Evolutionary conservation across 2,113 vertebrate genomes (phyloP).

Genomic region (Gadus macrocephalus): DNA sequence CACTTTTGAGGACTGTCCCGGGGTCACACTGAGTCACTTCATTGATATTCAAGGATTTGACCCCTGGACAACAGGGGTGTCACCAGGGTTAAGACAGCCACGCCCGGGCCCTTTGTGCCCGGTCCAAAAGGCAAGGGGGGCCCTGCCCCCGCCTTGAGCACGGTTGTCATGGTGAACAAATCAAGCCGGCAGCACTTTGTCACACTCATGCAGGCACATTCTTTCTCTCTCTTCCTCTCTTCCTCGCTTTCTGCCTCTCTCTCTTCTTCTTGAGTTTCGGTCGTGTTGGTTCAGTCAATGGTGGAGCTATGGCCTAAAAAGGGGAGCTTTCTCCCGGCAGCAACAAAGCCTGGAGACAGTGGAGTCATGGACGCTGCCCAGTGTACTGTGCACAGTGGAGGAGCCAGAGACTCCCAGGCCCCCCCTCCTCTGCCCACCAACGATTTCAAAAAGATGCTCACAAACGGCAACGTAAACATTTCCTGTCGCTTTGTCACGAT

Average conservation of each 20-base stretch:
- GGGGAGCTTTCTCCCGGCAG: slow-evolving; percentile 37
- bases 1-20: slow-evolving; percentile 56
- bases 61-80: slow-evolving; percentile 63
- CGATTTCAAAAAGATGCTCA: slow-evolving; percentile 10
- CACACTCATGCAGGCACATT: slow-evolving; percentile 63
- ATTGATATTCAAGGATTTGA: slow-evolving; percentile 77
- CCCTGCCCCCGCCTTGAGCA: slow-evolving; percentile 15
- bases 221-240: slow-evolving; percentile 57
- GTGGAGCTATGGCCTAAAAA: slow-evolving; percentile 27
- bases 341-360: slow-evolving; percentile 35
- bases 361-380: slow-evolving; percentile 43
- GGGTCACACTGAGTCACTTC: slow-evolving; percentile 59
- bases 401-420: not conserved
- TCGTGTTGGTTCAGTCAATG: slow-evolving; percentile 44
- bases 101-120: slow-evolving; percentile 52
- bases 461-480: slow-evolving; percentile 38
- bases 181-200: slow-evolving; percentile 62
- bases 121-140: slow-evolving; percentile 52
- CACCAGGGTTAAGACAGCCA: slow-evolving; percentile 64
- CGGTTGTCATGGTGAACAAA: slow-evolving; percentile 71
- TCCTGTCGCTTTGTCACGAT: slow-evolving; percentile 23
- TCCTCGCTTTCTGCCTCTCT: slow-evolving; percentile 51
- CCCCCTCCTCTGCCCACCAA: slow-evolving; percentile 7
- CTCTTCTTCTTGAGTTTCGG: slow-evolving; percentile 38
- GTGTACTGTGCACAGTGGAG: slow-evolving; percentile 37